phyloP scores from a whole-genome alignment of 2,888 invertebrate species.

The Xestoiulus laeticollis region DNA sequence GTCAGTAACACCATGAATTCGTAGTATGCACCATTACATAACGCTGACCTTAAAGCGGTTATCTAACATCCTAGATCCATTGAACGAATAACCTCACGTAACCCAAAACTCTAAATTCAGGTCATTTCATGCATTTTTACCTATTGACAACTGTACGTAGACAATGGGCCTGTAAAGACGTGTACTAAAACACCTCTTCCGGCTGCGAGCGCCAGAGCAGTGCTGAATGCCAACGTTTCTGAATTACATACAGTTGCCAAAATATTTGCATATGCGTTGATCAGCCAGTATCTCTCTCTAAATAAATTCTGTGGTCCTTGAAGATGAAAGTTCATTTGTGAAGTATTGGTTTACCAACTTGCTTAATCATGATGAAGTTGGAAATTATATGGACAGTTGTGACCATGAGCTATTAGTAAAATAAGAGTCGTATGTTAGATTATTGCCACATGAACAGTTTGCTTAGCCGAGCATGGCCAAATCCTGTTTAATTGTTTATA shows the following conservation, averaged over 20 bases:
- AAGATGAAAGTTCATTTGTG: not conserved
- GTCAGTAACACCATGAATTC: not conserved
- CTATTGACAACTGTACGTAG: not conserved
- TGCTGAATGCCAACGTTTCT: not conserved
- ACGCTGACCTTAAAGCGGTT: not conserved
- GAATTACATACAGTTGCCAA: not conserved
- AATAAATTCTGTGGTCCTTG: not conserved
- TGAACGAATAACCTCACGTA: not conserved
- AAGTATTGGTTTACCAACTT: not conserved
- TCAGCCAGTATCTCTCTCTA: not conserved
- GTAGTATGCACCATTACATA: not conserved
- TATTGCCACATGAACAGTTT: not conserved
- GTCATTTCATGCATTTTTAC: conserved; percentile 4
- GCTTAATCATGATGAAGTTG: conserved; percentile 1
- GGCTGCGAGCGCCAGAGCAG: not conserved
- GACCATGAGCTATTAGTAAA: not conserved
- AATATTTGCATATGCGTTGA: not conserved
- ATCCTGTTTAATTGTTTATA: too few relatives aligned
- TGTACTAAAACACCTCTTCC: not conserved
- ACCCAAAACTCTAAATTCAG: not conserved
- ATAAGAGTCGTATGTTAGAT: not conserved
- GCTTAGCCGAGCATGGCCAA: not conserved
- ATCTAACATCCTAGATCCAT: not conserved
- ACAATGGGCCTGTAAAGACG: not conserved
- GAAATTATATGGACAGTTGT: not conserved